phyloP scores from a whole-genome alignment of 1,140 invertebrate genomes.

The Diabrotica undecimpunctata region DNA sequence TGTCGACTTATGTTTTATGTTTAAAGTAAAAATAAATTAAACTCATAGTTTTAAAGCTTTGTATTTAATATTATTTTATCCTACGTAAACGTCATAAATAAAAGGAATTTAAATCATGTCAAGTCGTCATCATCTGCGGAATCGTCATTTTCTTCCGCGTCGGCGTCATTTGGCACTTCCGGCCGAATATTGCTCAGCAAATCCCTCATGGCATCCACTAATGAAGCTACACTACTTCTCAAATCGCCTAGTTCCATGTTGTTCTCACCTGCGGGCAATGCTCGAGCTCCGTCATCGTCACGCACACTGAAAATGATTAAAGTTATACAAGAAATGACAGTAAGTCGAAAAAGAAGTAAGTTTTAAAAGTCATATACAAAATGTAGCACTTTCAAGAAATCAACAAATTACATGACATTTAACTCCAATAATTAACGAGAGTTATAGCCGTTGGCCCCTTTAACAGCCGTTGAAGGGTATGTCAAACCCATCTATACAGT shows the following conservation, averaged over 20 bases:
- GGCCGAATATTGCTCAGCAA: slow-evolving; percentile 62
- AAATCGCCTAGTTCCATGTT: slow-evolving; percentile 49
- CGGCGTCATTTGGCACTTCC: slow-evolving; percentile 49
- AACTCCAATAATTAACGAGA: too few relatives aligned
- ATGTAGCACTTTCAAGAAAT: too few relatives aligned
- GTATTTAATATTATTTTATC: not conserved
- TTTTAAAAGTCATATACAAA: too few relatives aligned
- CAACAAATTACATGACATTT: too few relatives aligned
- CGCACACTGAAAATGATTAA: slow-evolving; percentile 21
- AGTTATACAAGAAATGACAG: not conserved
- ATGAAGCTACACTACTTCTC: slow-evolving; percentile 58
- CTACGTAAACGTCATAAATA: not conserved
- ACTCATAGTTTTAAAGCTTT: not conserved
- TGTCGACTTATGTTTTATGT: too few relatives aligned
- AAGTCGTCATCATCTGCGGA: slow-evolving; percentile 26
- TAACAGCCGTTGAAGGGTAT: too few relatives aligned
- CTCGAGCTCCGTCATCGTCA: slow-evolving; percentile 39
- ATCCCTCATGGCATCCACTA: slow-evolving; percentile 71
- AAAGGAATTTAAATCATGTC: slow-evolving; percentile 15
- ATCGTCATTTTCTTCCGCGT: slow-evolving; percentile 49
- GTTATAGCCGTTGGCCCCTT: too few relatives aligned
- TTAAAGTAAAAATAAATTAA: too few relatives aligned
- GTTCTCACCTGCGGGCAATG: slow-evolving; percentile 30
- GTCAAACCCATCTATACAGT: too few relatives aligned
- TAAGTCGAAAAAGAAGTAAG: too few relatives aligned